These are phyloP conservation scores for Sminthurides aquaticus DNA, from an alignment of 2,888 invertebrate genomes.

Conservation along the genomic window DNA sequence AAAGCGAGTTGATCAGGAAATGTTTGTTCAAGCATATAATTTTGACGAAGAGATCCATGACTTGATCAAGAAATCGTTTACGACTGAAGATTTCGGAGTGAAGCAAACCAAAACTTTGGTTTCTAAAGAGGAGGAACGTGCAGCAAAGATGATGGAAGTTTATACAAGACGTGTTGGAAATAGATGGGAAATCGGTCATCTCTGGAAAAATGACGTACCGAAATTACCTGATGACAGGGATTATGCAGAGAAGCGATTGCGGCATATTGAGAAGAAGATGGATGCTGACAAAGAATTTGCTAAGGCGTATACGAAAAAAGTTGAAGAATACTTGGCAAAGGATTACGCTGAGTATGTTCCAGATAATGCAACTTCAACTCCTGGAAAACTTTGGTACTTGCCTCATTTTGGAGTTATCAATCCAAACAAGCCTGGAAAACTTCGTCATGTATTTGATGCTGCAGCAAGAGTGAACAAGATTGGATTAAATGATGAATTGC, in stretches of 20 bases:
- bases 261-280: not conserved
- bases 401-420: constrained; percentile 25
- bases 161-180: constrained; percentile 12
- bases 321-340: constrained; percentile 1
- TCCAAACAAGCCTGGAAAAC: constrained; percentile 27
- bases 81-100: constrained; percentile 14
- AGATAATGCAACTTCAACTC: not conserved
- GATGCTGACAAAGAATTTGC: not conserved
- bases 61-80: constrained; percentile 4
- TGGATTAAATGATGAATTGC: constrained; percentile 14
- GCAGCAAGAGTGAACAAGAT: constrained; percentile 7
- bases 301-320: not conserved
- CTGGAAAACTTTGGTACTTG: constrained; percentile 17
- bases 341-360: constrained; percentile 1
- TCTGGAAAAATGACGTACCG: not conserved
- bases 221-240: not conserved
- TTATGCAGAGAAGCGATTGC: not conserved
- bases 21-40: not conserved
- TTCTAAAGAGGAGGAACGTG: constrained; percentile 2
- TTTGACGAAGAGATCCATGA: not conserved
- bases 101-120: not conserved
- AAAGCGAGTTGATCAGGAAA: not conserved
- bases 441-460: constrained; percentile 25
- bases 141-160: constrained; percentile 3
- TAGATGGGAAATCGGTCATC: constrained; percentile 30